Base-by-base conservation (phyloP, 1,140 invertebrate species). In the Trachelipus rathkii region DNA sequence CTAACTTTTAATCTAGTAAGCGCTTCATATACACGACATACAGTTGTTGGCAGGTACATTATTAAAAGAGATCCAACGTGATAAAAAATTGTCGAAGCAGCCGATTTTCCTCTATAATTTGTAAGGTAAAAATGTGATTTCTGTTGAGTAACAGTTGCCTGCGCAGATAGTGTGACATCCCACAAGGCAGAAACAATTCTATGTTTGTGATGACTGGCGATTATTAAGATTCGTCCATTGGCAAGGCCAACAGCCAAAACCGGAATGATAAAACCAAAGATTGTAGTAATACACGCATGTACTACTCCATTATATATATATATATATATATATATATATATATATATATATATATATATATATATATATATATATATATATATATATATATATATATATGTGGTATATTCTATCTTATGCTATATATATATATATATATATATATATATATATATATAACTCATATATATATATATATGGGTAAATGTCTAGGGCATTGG, bases 111-210 rank as follows among this genome's bases (percentile, higher is more conserved):
- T 72, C 86, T 86, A 46, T 89, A 88, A 76, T 86, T 84, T 60
- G 86, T 87, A 10, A 82, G 90, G 45, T 82, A 79, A 82, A 91
- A 90, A 15, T 91, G 91, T 82, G 92, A 92, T 67, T 90, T 85
- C 83, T 93, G 91, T 82, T 93, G 92, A 0, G 91, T 93, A 78
- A 93, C 92, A 10, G 92, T 93, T 53, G 92, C 92, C 85, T 93
- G 92, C 2, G 92, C 92, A 5, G 91, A 92, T 50, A 93, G 83
- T 0, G 92, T 93, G 8, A 93, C 92, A 85, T 93, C 91, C 84
- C 92, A 93, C 78, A 94, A 92, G 8, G 92, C 92, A 43, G 92
- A 91, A 19, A 92, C 92, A 73, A 94, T 94, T 43, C 92, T 87
- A 83, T 93, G 92, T 6, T 92, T 87, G 83, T 94, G 92, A 82